phyloP scores from a whole-genome alignment of 1,140 invertebrate species.

The Aphelenchoides fujianensis region DNA sequence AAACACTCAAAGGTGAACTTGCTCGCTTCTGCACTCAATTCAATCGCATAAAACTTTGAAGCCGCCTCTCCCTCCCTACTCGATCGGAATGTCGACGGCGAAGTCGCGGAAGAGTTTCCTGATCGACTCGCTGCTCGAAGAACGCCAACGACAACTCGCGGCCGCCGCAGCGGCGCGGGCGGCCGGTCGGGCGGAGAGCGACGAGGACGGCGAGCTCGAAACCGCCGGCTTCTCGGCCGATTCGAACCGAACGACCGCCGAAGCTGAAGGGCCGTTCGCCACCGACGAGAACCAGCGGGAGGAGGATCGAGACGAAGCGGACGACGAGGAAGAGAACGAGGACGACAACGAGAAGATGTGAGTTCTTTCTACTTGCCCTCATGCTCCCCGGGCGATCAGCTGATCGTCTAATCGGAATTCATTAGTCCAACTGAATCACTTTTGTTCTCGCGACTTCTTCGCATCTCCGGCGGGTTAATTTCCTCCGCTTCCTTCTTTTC shows the following conservation, averaged over 20 bases:
- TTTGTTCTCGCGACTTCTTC: too few relatives aligned
- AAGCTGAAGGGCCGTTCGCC: background rate
- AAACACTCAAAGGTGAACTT: too few relatives aligned
- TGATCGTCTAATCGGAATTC: too few relatives aligned
- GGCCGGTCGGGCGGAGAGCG: background rate
- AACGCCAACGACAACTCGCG: constrained; percentile 37
- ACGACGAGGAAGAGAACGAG: background rate
- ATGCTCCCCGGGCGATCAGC: background rate
- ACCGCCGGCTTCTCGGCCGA: too few relatives aligned
- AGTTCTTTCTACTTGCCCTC: background rate
- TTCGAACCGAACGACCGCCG: too few relatives aligned
- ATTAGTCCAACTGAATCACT: too few relatives aligned
- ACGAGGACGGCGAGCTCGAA: background rate
- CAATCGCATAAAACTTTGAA: too few relatives aligned
- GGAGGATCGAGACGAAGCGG: background rate
- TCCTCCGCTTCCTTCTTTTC: background rate
- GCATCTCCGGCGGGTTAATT: too few relatives aligned
- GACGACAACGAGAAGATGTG: background rate
- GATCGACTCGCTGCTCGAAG: constrained; percentile 44
- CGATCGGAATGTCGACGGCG: background rate
- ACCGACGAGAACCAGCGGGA: constrained; percentile 14
- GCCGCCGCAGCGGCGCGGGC: background rate
- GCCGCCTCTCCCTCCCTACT: too few relatives aligned
- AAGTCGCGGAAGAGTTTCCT: constrained; percentile 30
- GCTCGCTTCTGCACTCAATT: too few relatives aligned